Evolutionary conservation across 2,113 vertebrate species (phyloP).

Genomic region (Oxyura jamaicensis): DNA sequence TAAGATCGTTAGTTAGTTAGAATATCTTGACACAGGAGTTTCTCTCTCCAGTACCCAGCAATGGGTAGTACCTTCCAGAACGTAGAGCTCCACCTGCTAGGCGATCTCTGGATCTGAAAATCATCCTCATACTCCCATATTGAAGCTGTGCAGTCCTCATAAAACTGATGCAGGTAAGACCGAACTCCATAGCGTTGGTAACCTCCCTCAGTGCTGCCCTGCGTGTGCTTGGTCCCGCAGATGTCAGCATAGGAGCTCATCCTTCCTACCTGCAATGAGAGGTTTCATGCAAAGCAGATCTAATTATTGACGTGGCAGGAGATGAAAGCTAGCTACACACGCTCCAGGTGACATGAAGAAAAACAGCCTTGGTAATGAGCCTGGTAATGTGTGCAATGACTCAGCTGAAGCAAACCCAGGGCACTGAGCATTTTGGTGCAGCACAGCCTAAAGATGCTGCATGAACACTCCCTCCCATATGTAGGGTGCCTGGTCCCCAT

Average conservation of each 20-base stretch:
- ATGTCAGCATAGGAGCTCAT: conserved; percentile 92
- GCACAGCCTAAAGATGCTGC: neutral
- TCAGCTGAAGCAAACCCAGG: neutral
- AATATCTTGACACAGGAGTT: neutral
- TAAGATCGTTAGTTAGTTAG: neutral
- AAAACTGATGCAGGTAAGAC: conserved; percentile 98
- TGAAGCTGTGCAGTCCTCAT: conserved; percentile 97
- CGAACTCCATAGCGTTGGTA: conserved; percentile 94
- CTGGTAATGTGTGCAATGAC: accelerated
- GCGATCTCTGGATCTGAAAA: conserved; percentile 99
- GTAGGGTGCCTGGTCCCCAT: neutral
- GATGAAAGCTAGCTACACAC: neutral
- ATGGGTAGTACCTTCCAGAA: conserved; percentile 91
- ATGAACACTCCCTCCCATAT: neutral
- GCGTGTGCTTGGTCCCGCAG: conserved; percentile 84
- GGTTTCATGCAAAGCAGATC: neutral
- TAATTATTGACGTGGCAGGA: accelerated
- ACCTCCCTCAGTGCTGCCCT: conserved; percentile 73
- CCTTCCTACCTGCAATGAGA: conserved; percentile 84
- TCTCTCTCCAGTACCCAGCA: neutral
- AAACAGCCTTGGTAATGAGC: neutral
- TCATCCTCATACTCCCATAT: conserved; percentile 98
- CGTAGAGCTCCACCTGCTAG: conserved; percentile 93
- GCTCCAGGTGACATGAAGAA: neutral
- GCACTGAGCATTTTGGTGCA: neutral